Evolutionary conservation across 2,888 invertebrate genomes (phyloP).

Genomic region (Taphrorychus bicolor): DNA sequence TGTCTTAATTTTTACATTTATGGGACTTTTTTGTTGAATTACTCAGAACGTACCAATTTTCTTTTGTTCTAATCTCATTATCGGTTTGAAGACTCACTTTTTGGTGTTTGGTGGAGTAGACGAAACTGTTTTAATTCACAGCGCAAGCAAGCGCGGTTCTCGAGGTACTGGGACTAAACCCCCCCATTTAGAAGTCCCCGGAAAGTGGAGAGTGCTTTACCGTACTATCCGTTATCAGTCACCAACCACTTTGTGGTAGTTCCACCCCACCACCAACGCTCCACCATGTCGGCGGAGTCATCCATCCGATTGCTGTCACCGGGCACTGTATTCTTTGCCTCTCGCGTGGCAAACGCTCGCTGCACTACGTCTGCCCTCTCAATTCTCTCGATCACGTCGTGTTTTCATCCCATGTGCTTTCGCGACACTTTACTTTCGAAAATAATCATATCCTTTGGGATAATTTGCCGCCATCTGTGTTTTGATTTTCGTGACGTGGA

Average conservation of each 20-base stretch:
- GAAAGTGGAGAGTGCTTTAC: constrained; percentile 14
- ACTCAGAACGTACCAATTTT: neutral
- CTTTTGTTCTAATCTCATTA: too few relatives aligned
- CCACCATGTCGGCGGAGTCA: constrained; percentile 32
- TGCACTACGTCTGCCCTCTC: constrained; percentile 25
- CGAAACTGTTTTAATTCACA: neutral
- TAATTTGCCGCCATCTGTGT: constrained; percentile 8
- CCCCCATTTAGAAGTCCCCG: constrained; percentile 13
- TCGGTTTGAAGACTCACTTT: too few relatives aligned
- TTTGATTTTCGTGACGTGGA: constrained; percentile 6
- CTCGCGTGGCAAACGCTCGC: constrained; percentile 20
- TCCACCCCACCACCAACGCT: constrained; percentile 32
- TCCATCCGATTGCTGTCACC: constrained; percentile 29
- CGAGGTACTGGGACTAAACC: constrained; percentile 3
- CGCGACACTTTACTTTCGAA: constrained; percentile 12
- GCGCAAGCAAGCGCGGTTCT: constrained; percentile 8
- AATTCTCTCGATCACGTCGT: constrained; percentile 27
- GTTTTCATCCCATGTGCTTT: constrained; percentile 27
- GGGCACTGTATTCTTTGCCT: constrained; percentile 24
- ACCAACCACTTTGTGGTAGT: constrained; percentile 36
- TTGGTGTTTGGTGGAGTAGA: neutral
- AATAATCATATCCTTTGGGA: constrained; percentile 8
- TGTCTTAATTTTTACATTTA: too few relatives aligned
- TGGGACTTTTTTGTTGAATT: too few relatives aligned
- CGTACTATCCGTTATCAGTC: constrained; percentile 30